Base-by-base conservation (phyloP, 2,113 vertebrate species). In the Pionites leucogaster region DNA sequence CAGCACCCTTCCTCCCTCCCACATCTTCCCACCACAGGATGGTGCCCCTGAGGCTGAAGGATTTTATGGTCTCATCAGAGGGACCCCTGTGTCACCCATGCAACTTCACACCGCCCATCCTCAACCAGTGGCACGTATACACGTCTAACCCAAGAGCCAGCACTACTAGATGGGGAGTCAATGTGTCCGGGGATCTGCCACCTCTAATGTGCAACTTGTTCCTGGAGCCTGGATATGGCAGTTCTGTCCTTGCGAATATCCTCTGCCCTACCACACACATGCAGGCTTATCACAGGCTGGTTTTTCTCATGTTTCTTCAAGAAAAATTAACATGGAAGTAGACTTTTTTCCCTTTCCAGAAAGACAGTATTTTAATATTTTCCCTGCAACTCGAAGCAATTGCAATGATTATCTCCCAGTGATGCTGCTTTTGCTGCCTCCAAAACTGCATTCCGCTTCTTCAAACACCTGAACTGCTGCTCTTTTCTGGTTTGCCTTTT, bases 41-140 rank as follows among this genome's bases (percentile, higher is more conserved):
- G 0, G 70, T 6, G 11, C 47, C 44, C 47, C 41, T 2, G 3
- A 74, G 50, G 12, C 60, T 39, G 47, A 37, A 84, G 46, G 24
- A 28, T 37, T 72, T 29, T 72, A 41, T 17, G 10, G 64, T 72
- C 59, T 72, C 1, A 0, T 29, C 67, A 62, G 23, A 79, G 25
- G 14, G 25, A 60, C 11, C 20, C 17, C 11, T 24, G 1, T 4
- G 7, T 63, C 49, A 65, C 41, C n/a, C 12, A 25, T 0, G 9
- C 14, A 71, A 42, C 49, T 76, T 62, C 69, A 78, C 41, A 55
- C 31, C 11, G 37, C 17, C 15, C 69, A 50, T 10, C n/a, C 50
- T 88, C 85, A 71, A 37, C 4, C 37, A 74, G 59, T 4, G 10
- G 52, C 46, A 72, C 2, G 0, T 9, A 77, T 50, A 37, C 10